phyloP scores from a whole-genome alignment of 1,140 invertebrate species.

The Drosophila ananassae region DNA sequence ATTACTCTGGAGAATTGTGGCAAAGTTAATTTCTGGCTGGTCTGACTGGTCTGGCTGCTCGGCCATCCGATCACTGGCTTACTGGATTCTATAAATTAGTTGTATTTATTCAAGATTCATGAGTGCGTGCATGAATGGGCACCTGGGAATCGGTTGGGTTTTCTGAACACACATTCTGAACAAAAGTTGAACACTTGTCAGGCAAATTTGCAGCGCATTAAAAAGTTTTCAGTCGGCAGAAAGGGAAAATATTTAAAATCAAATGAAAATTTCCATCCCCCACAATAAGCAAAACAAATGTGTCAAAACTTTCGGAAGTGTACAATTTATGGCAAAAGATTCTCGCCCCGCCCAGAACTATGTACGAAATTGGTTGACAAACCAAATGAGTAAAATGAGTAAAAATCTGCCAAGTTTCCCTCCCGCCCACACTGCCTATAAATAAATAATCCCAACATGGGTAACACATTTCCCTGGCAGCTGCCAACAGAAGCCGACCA shows the following conservation, averaged over 20 bases:
- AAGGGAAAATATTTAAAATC: slow-evolving; percentile 53
- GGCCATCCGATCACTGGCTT: slow-evolving; percentile 3
- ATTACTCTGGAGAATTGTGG: slow-evolving; percentile 59
- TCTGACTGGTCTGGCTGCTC: background rate
- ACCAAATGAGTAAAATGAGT: slow-evolving; percentile 70
- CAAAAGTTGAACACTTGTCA: slow-evolving; percentile 38
- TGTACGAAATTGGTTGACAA: slow-evolving; percentile 73
- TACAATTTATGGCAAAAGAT: slow-evolving; percentile 67
- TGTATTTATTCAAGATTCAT: background rate
- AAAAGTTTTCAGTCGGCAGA: slow-evolving; percentile 42
- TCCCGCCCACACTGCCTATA: slow-evolving; percentile 36
- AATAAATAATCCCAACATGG: slow-evolving; percentile 76
- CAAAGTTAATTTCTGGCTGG: slow-evolving; percentile 39
- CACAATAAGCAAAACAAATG: slow-evolving; percentile 24
- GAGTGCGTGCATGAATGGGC: background rate
- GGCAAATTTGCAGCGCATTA: slow-evolving; percentile 42
- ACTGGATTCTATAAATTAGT: slow-evolving; percentile 23
- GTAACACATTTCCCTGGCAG: slow-evolving; percentile 71
- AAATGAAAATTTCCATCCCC: slow-evolving; percentile 39
- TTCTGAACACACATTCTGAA: background rate
- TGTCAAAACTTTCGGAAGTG: slow-evolving; percentile 66
- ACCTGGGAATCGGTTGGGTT: slow-evolving; percentile 4
- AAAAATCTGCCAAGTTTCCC: slow-evolving; percentile 65
- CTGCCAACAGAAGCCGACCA: slow-evolving; percentile 23
- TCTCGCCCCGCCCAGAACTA: slow-evolving; percentile 44